A percentile compares a stretch with the other conserved stretches of the same genome.
Evolutionary conservation across 1,140 invertebrate genomes (phyloP).

Genomic region (Nymphalis io): DNA sequence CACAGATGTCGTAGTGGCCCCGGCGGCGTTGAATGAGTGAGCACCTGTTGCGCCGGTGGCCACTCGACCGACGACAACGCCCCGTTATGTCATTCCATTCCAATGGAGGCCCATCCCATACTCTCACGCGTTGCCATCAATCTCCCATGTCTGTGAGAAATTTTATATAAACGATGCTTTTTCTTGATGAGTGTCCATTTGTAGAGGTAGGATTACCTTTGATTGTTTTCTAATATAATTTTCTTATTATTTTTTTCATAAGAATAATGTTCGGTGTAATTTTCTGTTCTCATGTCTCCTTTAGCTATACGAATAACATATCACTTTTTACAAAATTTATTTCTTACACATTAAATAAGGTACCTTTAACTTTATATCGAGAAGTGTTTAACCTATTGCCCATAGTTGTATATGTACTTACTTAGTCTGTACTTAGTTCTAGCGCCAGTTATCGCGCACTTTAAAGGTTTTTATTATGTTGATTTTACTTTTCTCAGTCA

Average conservation of each 20-base stretch:
- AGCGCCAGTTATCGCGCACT: too few species aligned
- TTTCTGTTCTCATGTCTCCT: not conserved
- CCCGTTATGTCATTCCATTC: slow-evolving; percentile 77
- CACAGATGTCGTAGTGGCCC: slow-evolving; percentile 23
- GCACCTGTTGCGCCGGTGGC: slow-evolving; percentile 59
- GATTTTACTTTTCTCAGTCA: too few species aligned
- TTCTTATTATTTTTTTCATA: slow-evolving; percentile 18
- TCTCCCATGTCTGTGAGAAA: slow-evolving; percentile 50
- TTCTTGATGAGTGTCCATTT: slow-evolving; percentile 25
- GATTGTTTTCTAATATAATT: slow-evolving; percentile 30
- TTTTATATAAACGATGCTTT: slow-evolving; percentile 45
- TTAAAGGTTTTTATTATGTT: too few species aligned
- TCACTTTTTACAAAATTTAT: not conserved
- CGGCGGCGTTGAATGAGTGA: slow-evolving; percentile 32
- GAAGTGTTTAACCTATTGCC: not conserved
- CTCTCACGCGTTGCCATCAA: slow-evolving; percentile 68
- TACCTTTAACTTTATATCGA: not conserved
- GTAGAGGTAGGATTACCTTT: slow-evolving; percentile 18
- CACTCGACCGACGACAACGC: slow-evolving; percentile 49
- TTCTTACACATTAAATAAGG: not conserved
- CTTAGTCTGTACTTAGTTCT: too few species aligned
- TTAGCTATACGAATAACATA: not conserved
- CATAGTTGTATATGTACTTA: too few species aligned
- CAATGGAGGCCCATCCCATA: slow-evolving; percentile 61
- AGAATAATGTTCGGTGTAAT: slow-evolving; percentile 20